phyloP scores from a whole-genome alignment of 2,113 vertebrate species.

The Microtus montanus region DNA sequence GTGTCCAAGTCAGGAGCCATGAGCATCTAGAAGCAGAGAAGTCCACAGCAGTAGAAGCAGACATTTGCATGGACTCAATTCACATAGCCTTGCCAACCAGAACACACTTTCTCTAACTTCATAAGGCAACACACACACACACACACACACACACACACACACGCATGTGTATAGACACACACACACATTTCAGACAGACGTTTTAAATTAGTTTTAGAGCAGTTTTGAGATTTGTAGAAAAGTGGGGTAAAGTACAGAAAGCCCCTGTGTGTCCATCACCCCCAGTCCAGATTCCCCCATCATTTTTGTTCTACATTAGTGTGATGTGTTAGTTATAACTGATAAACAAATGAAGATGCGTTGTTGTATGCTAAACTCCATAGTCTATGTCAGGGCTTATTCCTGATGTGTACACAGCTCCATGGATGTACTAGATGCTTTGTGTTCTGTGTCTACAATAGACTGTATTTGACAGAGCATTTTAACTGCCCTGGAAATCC shows the following conservation, averaged over 20 bases:
- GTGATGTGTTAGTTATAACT: neutral
- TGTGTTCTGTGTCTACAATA: neutral
- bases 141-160: neutral
- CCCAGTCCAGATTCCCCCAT: neutral
- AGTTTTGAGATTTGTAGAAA: neutral
- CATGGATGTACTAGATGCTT: neutral
- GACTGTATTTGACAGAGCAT: neutral
- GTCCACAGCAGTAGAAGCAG: neutral
- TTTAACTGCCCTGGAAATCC: neutral
- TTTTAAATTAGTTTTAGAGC: conserved; percentile 23
- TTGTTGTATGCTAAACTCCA: neutral
- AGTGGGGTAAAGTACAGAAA: neutral
- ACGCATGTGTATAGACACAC: neutral
- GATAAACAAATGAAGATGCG: neutral
- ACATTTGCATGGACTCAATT: neutral
- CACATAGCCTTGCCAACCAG: neutral
- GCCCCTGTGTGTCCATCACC: neutral
- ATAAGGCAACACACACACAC: neutral
- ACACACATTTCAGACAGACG: neutral
- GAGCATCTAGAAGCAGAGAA: neutral
- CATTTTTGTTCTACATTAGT: neutral
- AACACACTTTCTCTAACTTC: neutral
- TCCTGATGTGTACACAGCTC: neutral
- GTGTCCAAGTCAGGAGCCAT: neutral
- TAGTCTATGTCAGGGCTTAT: neutral